Evolutionary conservation across 2,113 vertebrate genomes (phyloP).

Genomic region (Phodopus roborovskii): DNA sequence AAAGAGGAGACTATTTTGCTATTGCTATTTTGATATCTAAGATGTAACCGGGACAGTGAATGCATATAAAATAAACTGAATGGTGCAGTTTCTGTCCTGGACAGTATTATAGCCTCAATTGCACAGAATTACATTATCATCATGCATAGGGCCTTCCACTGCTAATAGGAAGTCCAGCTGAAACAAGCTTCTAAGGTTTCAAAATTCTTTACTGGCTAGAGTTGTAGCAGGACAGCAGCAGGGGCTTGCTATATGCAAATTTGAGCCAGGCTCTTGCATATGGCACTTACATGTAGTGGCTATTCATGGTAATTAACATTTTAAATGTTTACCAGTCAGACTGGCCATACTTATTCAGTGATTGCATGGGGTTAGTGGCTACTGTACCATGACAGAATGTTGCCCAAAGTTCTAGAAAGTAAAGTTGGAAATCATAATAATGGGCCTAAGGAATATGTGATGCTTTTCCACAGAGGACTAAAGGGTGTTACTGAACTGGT

Average conservation of each 20-base stretch:
- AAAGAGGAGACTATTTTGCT: background rate
- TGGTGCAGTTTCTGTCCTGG: background rate
- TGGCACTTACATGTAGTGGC: rapidly evolving
- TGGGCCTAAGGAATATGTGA: background rate
- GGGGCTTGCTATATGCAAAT: background rate
- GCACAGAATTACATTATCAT: background rate
- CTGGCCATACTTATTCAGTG: background rate
- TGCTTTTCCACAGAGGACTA: background rate
- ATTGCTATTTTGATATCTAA: constrained; percentile 36
- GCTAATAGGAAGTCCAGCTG: background rate
- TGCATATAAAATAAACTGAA: background rate
- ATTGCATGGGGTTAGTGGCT: background rate
- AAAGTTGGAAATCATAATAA: background rate
- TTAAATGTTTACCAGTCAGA: background rate
- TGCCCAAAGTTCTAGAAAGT: background rate
- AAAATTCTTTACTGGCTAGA: background rate
- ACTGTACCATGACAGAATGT: too few relatives aligned
- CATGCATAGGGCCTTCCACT: background rate
- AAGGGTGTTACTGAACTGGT: background rate
- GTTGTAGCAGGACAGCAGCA: background rate
- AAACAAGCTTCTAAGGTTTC: background rate
- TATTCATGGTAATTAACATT: background rate
- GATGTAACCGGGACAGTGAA: background rate
- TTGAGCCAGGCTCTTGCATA: background rate
- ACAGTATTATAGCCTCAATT: background rate